A percentile compares a stretch with the other conserved stretches of the same genome.
phyloP scores from a whole-genome alignment of 2,888 invertebrate genomes.

The Choreutis nemorana region DNA sequence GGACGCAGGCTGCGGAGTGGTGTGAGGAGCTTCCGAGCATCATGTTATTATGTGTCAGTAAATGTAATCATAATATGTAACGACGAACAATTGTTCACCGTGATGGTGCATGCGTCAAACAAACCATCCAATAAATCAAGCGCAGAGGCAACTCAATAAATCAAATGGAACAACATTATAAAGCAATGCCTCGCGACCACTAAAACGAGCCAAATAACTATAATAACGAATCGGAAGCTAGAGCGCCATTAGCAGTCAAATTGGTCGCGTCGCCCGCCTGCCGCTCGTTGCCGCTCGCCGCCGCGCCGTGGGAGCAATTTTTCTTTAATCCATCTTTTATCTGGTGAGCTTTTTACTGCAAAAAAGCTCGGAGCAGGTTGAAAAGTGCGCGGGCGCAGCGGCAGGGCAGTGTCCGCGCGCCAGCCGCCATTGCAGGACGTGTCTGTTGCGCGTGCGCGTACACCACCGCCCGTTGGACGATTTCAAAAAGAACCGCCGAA shows the following conservation, averaged over 20 bases:
- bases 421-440: constrained; percentile 25
- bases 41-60: too few species aligned
- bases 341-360: constrained; percentile 41
- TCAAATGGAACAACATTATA: constrained; percentile 5
- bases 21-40: too few species aligned
- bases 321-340: constrained; percentile 43
- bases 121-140: not conserved
- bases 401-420: constrained; percentile 36
- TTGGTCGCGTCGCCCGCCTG: constrained; percentile 4
- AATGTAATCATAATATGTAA: too few species aligned
- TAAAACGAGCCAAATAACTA: not conserved
- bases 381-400: constrained; percentile 16
- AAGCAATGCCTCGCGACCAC: constrained; percentile 4
- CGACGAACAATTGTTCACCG: too few species aligned
- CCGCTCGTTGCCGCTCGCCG: too few species aligned
- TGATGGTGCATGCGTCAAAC: too few species aligned
- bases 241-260: constrained; percentile 9
- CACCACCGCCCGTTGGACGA: constrained; percentile 3
- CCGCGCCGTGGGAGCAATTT: constrained; percentile 38
- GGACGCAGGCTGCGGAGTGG: too few species aligned
- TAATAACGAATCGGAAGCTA: constrained; percentile 10
- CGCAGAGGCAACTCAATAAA: too few species aligned
- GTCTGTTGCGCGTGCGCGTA: constrained; percentile 7
- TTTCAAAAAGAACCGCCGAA: constrained; percentile 1
- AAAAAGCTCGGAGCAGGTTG: constrained; percentile 48